Evolutionary conservation across 2,888 invertebrate species (phyloP).

Genomic region (Oscheius sp.): DNA sequence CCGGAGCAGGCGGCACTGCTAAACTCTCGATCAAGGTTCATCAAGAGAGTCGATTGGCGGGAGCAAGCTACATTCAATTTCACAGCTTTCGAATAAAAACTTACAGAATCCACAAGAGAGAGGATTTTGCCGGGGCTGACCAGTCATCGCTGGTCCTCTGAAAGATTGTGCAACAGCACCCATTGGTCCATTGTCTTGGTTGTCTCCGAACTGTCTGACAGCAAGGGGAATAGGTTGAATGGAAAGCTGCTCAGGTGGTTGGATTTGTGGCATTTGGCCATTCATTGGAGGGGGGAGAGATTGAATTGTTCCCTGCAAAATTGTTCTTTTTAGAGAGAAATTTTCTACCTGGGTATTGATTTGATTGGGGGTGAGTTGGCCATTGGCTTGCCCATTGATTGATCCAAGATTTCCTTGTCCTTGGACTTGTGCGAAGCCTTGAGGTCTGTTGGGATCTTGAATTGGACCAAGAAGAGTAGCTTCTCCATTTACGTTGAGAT

Average conservation of each 20-base stretch:
- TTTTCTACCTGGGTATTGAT: no score
- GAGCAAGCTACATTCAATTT: background rate
- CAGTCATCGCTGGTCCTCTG: no score
- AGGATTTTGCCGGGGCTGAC: constrained; percentile 4
- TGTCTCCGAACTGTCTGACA: background rate
- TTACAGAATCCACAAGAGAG: constrained; percentile 12
- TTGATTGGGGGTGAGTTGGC: no score
- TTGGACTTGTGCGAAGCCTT: no score
- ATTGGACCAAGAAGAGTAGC: no score
- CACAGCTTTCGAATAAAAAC: background rate
- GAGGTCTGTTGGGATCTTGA: no score
- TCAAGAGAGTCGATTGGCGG: constrained; percentile 1
- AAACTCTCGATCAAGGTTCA: constrained; percentile 7
- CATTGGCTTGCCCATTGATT: no score
- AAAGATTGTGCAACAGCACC: background rate
- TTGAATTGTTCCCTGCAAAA: no score
- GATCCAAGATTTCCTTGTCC: no score
- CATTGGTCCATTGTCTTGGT: background rate
- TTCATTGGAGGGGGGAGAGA: no score
- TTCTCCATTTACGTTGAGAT: no score
- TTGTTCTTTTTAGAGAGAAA: no score
- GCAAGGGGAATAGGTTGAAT: background rate
- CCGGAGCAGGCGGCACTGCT: constrained; percentile 8
- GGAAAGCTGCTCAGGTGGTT: background rate
- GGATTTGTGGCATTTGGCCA: background rate